Evolutionary conservation across 2,113 vertebrate genomes (phyloP), one percentile per base, ranked within the genome.

Genomic region (Atlantisia rogersi): DNA sequence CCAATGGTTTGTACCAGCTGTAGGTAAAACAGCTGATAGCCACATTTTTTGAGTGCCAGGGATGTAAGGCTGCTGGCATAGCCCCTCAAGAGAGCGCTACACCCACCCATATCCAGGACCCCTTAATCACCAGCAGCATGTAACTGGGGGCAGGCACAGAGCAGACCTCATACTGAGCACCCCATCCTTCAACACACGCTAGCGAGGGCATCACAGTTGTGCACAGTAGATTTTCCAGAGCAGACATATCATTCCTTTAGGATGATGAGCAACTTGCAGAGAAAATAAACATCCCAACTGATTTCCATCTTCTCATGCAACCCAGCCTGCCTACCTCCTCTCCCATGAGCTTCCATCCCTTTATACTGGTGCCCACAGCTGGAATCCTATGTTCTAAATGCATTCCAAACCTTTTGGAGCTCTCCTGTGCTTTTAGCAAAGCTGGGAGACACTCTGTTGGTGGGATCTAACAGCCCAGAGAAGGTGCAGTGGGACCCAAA

Each of bases 361-460:
- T 90, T 4, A 19, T 13, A 21, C 17, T 12, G 24, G 58, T 17
- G 28, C 19, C 22, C 44, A 39, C 63, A 93, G 73, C 37, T 60
- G 32, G 56, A 91, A 52, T 39, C 42, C 29, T 15, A 15, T 9
- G 29, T 32, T 93, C 82, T 52, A 46, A 94, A 75, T 75, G 91
- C 0, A 0, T 63, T 59, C n/a, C 67, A 32, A 88, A 58, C 17
- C 42, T 70, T 80, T 46, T 16, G 15, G 56, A 85, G 63, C 31
- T n/a, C 70, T 78, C 63, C 58, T 39, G 40, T n/a, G 84, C 67
- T 35, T 50, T 31, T 2, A 39, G 59, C 7, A 5, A 94, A 62
- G 46, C 87, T 94, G 60, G 90, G 88, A 96, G 92, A 96, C 90
- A 88, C 92, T 85, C 94, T 93, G 88, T 82, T 95, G 92, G 95